Base-by-base conservation (phyloP, 2,113 vertebrate genomes). In the Antigone vipio region DNA sequence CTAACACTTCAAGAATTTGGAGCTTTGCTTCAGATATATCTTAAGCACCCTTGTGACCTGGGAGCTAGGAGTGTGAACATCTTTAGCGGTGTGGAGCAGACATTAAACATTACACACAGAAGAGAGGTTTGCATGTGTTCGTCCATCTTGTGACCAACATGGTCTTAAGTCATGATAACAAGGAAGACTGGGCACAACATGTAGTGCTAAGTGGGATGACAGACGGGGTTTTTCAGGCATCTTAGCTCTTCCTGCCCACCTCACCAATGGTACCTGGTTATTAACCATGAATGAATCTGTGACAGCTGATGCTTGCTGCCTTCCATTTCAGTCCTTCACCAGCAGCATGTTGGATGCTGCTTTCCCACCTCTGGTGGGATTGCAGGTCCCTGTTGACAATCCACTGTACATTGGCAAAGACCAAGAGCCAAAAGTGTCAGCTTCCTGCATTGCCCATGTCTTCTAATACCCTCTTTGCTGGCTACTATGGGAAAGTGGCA, bases 291-390 rank as follows among this genome's bases (percentile, higher is more conserved):
- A 49, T 42, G 16, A 58, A 16, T 34, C 24, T 74, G 29, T 86
- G 64, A 44, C 16, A 66, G 50, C 7, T 84, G 55, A 40, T 30
- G 10, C 6, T 56, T 4, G 0, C 18, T 74, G 49, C 42, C n/a
- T 84, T 22, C 12, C 29, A 10, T 44, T 35, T 45, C 34, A 56
- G 12, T 27, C 40, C 14, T 42, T 83, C 5, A 4, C 15, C n/a
- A 67, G 21, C 15, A 40, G 35, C 26, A 21, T 5, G 2, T 9
- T 3, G 0, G 3, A 22, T 55, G 40, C 17, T 86, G 62, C 7
- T 53, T 50, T 69, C 34, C 11, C 21, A 56, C 7, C 59, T 42
- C 22, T 53, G 26, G 10, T 63, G 15, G 38, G n/a, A 53, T 35
- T 45, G 19, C 44, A 77, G 20, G 15, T 82, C 20, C 15, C 32